Evolutionary conservation across 2,888 invertebrate genomes (phyloP).

Genomic region (Acanthopleura granulata): DNA sequence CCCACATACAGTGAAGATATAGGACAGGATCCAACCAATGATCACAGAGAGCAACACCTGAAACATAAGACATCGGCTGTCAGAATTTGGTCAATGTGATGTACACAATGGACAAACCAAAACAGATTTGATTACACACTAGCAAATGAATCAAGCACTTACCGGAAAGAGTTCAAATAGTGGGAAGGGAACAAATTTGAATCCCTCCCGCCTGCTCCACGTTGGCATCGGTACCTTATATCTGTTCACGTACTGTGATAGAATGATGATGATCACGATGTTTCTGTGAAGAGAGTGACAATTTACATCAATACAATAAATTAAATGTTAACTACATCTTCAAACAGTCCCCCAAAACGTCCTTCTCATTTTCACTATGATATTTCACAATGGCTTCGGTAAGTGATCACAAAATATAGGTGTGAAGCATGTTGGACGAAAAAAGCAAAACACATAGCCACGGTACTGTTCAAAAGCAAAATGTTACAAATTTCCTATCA

Average conservation of each 20-base stretch:
- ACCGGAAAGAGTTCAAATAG: conserved; percentile 10
- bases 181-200: not conserved
- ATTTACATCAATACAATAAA: no score
- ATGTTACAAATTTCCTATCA: no score
- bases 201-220: not conserved
- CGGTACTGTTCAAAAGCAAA: no score
- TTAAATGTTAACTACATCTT: no score
- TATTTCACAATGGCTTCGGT: no score
- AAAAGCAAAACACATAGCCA: no score
- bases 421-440: not conserved
- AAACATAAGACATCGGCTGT: not conserved
- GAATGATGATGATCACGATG: conserved; percentile 8
- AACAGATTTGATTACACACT: no score
- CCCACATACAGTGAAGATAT: conserved; percentile 48
- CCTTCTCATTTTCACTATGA: no score
- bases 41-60: conserved; percentile 56
- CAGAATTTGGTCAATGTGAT: no score
- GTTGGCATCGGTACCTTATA: not conserved
- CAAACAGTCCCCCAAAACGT: no score
- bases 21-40: conserved; percentile 54
- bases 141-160: not conserved
- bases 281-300: not conserved
- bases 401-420: no score
- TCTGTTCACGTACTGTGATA: not conserved
- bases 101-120: no score